phyloP scores from a whole-genome alignment of 64 coral and sea anemone genomes.

The Montipora efflorescens region DNA sequence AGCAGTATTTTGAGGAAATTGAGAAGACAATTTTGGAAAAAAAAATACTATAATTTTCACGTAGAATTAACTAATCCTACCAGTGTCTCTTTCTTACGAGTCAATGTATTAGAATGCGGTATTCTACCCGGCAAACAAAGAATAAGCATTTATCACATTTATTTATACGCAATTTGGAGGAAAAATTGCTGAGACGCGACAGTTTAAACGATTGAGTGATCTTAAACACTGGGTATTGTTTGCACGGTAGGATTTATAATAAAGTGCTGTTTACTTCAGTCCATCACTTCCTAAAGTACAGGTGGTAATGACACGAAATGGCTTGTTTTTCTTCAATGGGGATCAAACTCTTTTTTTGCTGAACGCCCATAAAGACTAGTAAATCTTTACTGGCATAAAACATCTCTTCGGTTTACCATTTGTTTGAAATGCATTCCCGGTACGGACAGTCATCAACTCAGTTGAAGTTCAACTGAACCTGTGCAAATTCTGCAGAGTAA shows the following conservation, averaged over 20 bases:
- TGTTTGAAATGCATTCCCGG: background rate
- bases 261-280: slow-evolving; percentile 17
- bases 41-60: no score
- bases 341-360: background rate
- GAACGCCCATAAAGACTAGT: background rate
- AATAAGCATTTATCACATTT: slow-evolving; percentile 22
- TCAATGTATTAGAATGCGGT: background rate
- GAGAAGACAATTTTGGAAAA: no score
- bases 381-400: background rate
- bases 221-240: slow-evolving; percentile 48
- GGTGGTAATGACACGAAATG: slow-evolving; percentile 29
- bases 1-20: background rate
- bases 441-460: no score
- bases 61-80: no score
- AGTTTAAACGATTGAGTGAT: slow-evolving; percentile 11
- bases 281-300: slow-evolving; percentile 10
- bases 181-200: slow-evolving; percentile 4
- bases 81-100: no score
- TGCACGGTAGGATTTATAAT: slow-evolving; percentile 27
- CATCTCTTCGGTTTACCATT: background rate
- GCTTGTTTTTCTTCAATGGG: background rate
- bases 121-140: background rate
- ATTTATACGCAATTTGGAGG: slow-evolving; percentile 28
- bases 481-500: background rate
- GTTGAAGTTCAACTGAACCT: background rate